These are phyloP conservation scores for Pemphigus obesinymphae DNA, from an alignment of 1,140 invertebrate species.

Conservation along the genomic window DNA sequence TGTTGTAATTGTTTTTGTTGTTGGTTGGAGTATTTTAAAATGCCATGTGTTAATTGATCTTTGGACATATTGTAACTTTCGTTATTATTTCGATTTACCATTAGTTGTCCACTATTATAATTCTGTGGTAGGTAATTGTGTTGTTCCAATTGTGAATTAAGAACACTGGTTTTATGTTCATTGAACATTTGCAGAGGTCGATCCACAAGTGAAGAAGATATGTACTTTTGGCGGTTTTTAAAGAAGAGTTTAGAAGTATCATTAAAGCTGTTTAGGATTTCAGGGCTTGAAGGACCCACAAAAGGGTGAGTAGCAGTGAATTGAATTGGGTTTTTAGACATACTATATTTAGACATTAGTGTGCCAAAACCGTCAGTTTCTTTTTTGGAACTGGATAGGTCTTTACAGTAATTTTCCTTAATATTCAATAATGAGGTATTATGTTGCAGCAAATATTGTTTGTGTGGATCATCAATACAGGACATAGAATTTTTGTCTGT, in stretches of 20 bases:
- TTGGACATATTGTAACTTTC: slow-evolving; percentile 49
- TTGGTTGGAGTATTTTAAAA: slow-evolving; percentile 49
- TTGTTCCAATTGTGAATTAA: slow-evolving; percentile 3
- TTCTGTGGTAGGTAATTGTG: slow-evolving; percentile 20
- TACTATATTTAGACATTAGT: slow-evolving; percentile 71
- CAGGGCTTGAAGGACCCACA: slow-evolving; percentile 68
- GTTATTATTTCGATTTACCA: slow-evolving; percentile 43
- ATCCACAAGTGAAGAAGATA: slow-evolving; percentile 58
- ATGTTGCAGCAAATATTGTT: slow-evolving; percentile 74
- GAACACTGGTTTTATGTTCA: slow-evolving; percentile 54
- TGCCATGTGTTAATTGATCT: slow-evolving; percentile 48
- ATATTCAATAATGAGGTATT: slow-evolving; percentile 71
- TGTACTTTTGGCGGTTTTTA: slow-evolving; percentile 49
- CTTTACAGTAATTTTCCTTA: slow-evolving; percentile 64
- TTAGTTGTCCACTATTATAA: background rate
- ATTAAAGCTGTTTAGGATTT: slow-evolving; percentile 64
- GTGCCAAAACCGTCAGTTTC: slow-evolving; percentile 59
- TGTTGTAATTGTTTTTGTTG: slow-evolving; percentile 57
- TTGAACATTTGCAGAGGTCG: slow-evolving; percentile 64
- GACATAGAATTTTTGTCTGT: slow-evolving; percentile 57
- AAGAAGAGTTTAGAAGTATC: slow-evolving; percentile 73
- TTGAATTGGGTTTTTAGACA: slow-evolving; percentile 71
- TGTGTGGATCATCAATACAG: slow-evolving; percentile 50
- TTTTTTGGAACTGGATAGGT: slow-evolving; percentile 68
- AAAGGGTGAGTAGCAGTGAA: slow-evolving; percentile 76